These are phyloP conservation scores for Siniperca knerii DNA, from an alignment of 2,113 vertebrate genomes.

Conservation along the genomic window DNA sequence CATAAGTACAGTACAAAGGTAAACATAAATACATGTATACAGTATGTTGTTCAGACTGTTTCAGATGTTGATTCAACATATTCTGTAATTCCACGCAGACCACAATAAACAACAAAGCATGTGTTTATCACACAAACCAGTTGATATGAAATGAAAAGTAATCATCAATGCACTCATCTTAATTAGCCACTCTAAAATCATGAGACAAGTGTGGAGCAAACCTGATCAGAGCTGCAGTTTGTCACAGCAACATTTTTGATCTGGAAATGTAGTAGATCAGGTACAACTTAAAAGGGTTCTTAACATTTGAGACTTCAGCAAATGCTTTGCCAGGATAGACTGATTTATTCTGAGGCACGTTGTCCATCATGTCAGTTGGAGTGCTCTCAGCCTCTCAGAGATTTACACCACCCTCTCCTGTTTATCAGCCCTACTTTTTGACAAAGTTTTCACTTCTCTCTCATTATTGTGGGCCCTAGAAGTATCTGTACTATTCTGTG, in stretches of 20 bases:
- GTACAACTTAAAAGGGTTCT: neutral
- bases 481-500: neutral
- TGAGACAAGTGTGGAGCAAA: too few species aligned
- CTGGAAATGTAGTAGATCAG: neutral
- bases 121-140: neutral
- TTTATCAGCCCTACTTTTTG: neutral
- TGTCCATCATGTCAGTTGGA: neutral
- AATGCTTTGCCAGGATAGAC: neutral
- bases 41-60: too few species aligned
- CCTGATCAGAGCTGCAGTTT: neutral
- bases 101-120: too few species aligned
- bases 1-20: too few species aligned
- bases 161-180: neutral
- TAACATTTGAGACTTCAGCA: neutral
- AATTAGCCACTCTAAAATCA: too few species aligned
- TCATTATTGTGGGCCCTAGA: neutral
- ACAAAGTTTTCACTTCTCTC: neutral
- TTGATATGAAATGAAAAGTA: neutral
- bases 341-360: neutral
- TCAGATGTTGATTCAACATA: too few species aligned
- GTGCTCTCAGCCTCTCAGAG: neutral
- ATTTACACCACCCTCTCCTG: neutral
- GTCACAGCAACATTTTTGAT: neutral
- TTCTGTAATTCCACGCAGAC: too few species aligned
- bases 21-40: too few species aligned